Evolutionary conservation across 2,888 invertebrate genomes (phyloP).

Genomic region (Prosapia bicincta): DNA sequence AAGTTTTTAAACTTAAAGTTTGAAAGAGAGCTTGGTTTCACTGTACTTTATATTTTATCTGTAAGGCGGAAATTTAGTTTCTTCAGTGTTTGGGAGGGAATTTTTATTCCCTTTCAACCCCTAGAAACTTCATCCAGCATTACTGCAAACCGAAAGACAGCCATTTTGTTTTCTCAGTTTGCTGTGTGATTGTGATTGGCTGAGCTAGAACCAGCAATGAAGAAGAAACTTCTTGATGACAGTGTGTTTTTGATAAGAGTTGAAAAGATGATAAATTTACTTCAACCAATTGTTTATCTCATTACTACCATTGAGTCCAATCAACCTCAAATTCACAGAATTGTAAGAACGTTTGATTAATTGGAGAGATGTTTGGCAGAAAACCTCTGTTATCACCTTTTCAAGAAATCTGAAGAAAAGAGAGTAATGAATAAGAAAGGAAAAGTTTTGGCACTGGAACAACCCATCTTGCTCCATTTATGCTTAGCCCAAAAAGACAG

Average conservation of each 20-base stretch:
- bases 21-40: no score
- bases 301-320: constrained; percentile 27
- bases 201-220: constrained; percentile 19
- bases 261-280: constrained; percentile 18
- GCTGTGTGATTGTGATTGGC: no score
- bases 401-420: constrained; percentile 18
- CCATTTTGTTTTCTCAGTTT: no score
- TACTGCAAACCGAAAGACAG: no score
- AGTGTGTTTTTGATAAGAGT: constrained; percentile 23
- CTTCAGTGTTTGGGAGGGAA: no score
- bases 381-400: neutral
- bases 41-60: no score
- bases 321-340: constrained; percentile 14
- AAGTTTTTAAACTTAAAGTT: no score
- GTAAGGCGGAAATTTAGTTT: no score
- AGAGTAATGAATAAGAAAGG: constrained; percentile 11
- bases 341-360: neutral
- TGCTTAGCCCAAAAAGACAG: no score
- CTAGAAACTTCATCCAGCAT: no score
- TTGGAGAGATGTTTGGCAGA: neutral
- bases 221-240: constrained; percentile 22
- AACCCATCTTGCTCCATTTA: constrained; percentile 28
- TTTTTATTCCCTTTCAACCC: no score
- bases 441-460: constrained; percentile 15
- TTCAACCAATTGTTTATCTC: constrained; percentile 19